These are phyloP conservation scores for Acronicta aceris DNA, from an alignment of 2,888 invertebrate species.

Conservation along the genomic window DNA sequence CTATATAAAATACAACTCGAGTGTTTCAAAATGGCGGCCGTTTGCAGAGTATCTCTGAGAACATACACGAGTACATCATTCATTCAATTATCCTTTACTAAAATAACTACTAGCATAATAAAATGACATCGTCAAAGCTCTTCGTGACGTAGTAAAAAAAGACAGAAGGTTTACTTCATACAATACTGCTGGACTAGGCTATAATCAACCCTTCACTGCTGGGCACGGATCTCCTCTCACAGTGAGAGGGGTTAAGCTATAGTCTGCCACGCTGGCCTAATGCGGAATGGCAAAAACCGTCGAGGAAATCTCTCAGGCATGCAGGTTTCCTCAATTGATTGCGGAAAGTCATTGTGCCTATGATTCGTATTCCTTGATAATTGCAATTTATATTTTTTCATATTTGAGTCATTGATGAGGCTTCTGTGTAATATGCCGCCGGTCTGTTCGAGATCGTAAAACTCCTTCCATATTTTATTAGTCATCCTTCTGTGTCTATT, in stretches of 20 bases:
- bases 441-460: not conserved
- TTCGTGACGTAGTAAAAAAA: not conserved
- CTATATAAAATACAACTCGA: not conserved
- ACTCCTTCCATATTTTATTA: not conserved
- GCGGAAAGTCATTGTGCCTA: too few species aligned
- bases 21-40: not conserved
- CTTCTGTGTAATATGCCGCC: too few species aligned
- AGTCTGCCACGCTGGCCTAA: too few species aligned
- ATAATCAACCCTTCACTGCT: too few species aligned
- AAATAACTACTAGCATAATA: conserved; percentile 50
- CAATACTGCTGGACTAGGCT: not conserved
- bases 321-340: too few species aligned
- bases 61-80: conserved; percentile 19
- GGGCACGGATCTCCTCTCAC: too few species aligned
- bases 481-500: conserved; percentile 21
- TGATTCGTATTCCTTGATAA: too few species aligned
- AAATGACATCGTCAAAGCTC: conserved; percentile 42
- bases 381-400: not conserved
- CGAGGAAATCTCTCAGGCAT: too few species aligned
- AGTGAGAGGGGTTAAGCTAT: too few species aligned
- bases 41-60: not conserved
- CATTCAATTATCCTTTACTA: conserved; percentile 50
- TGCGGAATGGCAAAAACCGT: too few species aligned
- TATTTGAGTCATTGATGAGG: not conserved
- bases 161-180: conserved; percentile 1